Evolutionary conservation across 2,888 invertebrate species (phyloP), one percentile per base, ranked within the genome.

Genomic region (Iselma pallidipennis): DNA sequence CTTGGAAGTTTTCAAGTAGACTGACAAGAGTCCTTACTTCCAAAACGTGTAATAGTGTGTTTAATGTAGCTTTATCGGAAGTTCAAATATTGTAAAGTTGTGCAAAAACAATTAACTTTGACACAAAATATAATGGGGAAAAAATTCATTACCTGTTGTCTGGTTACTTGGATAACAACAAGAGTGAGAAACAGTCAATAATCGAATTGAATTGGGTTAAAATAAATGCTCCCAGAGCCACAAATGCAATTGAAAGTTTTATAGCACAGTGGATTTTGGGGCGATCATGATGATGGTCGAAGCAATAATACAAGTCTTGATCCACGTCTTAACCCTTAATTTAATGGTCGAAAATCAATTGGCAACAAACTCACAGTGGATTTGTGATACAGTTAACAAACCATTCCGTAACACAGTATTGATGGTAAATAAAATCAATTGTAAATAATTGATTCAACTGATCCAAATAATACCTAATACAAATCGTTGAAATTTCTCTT

Each of bases 191-290:
- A 2, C 29, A 31, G 29, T 6, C 29, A 12, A 2, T 16, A 19
- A 45, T 45, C 45, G 45, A 21, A 45, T 45, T 45, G 45, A 16
- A 45, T 45, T 21, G 21, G 10, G 33, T 42, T 21, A 48, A 53
- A 49, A 61, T 53, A 57, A 61, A 57, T 61, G 61, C 50, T 53
- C 28, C 53, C 57, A 42, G 26, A 28, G 53, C 53, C 25, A 29
- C 48, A 61, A 61, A 61, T 56, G 48, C 61, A 61, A 61, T 61
- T 61, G 61, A 61, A 61, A 61, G 57, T 61, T 61, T 61, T 54
- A 57, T 52, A 37, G 56, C 54, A 48, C 53, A 48, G 49, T 61
- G 49, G 19, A 45, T 45, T 45, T 4, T 21, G 12, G 21, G 19
- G 45, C 21, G 45, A 45, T 21, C 25, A n/a, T n/a, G n/a, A n/a